Base-by-base conservation (phyloP, 1,140 invertebrate genomes). In the Euglossa dilemma region DNA sequence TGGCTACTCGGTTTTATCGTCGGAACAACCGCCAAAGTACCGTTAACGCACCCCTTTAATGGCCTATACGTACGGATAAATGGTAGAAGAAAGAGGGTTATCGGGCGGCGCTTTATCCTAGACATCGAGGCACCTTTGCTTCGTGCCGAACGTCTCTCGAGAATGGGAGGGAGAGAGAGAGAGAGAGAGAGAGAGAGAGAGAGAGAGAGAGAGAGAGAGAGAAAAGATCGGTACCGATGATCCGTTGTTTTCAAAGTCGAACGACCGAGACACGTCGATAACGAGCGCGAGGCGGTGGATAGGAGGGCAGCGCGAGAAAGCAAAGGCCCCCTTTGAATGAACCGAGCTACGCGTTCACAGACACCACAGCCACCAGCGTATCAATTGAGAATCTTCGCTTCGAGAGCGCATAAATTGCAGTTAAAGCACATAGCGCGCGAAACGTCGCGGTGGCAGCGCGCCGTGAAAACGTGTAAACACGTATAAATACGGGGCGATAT, bases 311-410 rank as follows among this genome's bases (percentile, higher is more conserved):
- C 6, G 45, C 8, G 45, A 70, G 67, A 70, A 70, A 70, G 67
- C 67, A 50, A 70, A 70, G n/a, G 45, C 43, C 43, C 23, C 28
- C 66, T 43, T 70, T 70, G 67, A 70, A 70, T 70, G 67, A 70
- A 70, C 67, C 16, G 67, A 18, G 45, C 67, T 50, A 47, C 69
- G 45, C n/a, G 69, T 71, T 28, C 6, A 61, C 20, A 69, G 47
- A 71, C 69, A 9, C 47, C n/a, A 28, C 69, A 52, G n/a, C 25
- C 47, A 20, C 25, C 47, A 20, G 69, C 47, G 47, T 52, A 52
- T 52, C 69, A 71, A 71, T 71, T 71, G 69, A 71, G 47, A 52
- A 52, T 71, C 45, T 71, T 50, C 69, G 69, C 45, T 71, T 71
- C 69, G 69, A 6, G 69, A 71, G 45, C 16, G 18, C 8, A 52